These are phyloP conservation scores for Peromyscus leucopus DNA, from an alignment of 2,113 vertebrate genomes.

Conservation along the genomic window DNA sequence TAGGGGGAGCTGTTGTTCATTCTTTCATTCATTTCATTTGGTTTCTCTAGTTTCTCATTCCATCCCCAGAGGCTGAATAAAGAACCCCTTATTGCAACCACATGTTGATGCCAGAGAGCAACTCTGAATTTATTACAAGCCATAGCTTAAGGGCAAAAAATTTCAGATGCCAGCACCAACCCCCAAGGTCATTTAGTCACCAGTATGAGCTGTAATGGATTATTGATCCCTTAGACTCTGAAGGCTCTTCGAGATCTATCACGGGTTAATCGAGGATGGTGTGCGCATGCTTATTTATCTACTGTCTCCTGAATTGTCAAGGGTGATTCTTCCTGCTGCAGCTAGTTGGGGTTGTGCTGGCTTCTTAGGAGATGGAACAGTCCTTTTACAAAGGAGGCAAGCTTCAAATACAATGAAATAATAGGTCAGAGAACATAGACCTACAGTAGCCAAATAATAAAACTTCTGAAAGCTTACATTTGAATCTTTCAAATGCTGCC, in stretches of 20 bases:
- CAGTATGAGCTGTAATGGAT: slow-evolving; percentile 75
- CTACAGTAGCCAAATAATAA: slow-evolving; percentile 35
- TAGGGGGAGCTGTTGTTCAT: not conserved
- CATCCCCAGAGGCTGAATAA: not conserved
- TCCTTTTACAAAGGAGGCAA: slow-evolving; percentile 23
- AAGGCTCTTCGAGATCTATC: slow-evolving; percentile 73
- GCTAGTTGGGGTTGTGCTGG: slow-evolving; percentile 10
- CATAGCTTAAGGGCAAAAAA: slow-evolving; percentile 65
- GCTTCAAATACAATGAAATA: slow-evolving; percentile 65
- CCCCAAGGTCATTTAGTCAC: slow-evolving; percentile 70
- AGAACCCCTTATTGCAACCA: slow-evolving; percentile 13
- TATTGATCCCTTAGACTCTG: slow-evolving; percentile 78
- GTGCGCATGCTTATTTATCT: slow-evolving; percentile 65
- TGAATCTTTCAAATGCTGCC: slow-evolving; percentile 43
- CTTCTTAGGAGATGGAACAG: slow-evolving; percentile 29
- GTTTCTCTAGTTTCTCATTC: not conserved
- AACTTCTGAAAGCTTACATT: not conserved
- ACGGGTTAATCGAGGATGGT: slow-evolving; percentile 68
- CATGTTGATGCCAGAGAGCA: not conserved
- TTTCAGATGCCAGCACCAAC: slow-evolving; percentile 72
- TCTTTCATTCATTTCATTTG: not conserved
- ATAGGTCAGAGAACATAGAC: not conserved
- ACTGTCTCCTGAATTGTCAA: slow-evolving; percentile 51
- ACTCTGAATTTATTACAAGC: slow-evolving; percentile 66
- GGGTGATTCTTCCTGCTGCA: slow-evolving; percentile 55